Percentiles rank a stretch among this genome's conserved stretches.
Evolutionary conservation across 2,888 invertebrate species (phyloP).

Genomic region (Lasius platythorax): DNA sequence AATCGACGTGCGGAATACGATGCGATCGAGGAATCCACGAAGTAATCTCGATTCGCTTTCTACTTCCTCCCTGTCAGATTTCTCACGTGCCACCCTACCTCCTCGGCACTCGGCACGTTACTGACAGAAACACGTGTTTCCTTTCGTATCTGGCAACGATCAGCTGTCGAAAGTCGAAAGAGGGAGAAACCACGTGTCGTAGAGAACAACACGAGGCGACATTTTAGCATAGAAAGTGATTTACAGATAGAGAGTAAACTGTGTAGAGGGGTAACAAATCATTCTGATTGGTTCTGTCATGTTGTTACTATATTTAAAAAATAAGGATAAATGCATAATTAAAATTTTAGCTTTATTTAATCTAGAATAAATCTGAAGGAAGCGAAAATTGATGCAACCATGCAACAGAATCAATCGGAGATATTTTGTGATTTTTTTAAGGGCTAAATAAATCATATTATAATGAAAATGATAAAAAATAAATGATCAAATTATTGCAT

Average conservation of each 20-base stretch:
- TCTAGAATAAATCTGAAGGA: too few relatives aligned
- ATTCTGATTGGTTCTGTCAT: too few relatives aligned
- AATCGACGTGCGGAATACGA: background rate
- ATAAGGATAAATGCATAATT: too few relatives aligned
- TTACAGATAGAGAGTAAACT: too few relatives aligned
- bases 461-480: too few relatives aligned
- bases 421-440: too few relatives aligned
- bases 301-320: too few relatives aligned
- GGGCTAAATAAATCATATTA: too few relatives aligned
- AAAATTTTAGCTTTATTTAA: too few relatives aligned
- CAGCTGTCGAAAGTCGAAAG: background rate
- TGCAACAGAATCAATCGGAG: too few relatives aligned
- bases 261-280: too few relatives aligned
- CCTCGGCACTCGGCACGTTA: slow-evolving; percentile 79
- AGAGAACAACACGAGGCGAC: background rate
- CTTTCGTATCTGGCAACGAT: slow-evolving; percentile 2
- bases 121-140: background rate
- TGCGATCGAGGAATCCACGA: slow-evolving; percentile 19
- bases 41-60: slow-evolving; percentile 35
- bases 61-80: slow-evolving; percentile 69
- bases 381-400: too few relatives aligned
- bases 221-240: background rate
- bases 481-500: background rate
- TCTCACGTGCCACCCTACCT: slow-evolving; percentile 63
- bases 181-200: slow-evolving; percentile 1